Evolutionary conservation across 2,888 invertebrate species (phyloP), one percentile per base, ranked within the genome.

Genomic region (Sclerodermus sp.): DNA sequence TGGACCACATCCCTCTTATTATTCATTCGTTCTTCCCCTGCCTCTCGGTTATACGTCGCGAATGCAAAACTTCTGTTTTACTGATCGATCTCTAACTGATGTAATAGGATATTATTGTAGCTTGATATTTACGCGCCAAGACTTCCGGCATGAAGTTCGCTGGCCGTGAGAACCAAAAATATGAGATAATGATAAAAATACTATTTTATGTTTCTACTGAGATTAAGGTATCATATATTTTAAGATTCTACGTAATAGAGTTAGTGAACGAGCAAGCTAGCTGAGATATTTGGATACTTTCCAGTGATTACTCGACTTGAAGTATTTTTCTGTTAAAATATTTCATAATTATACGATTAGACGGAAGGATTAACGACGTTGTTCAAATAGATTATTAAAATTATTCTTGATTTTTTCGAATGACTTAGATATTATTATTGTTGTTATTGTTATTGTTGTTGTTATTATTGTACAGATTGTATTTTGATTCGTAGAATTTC

Each of bases 391-490:
- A 12, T 34, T n/a, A 34, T 13, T 13, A 12, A 34, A 34, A n/a
- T 34, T 34, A 29, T 31, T 54, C 31, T 31, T 51, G 40, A 36
- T 45, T 40, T 41, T 45, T 32, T 30, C 42, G 45, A 50, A 43
- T 37, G 38, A 49, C 42, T n/a, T 46, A 54, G 36, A 31, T 48
- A 47, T 45, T 49, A 45, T 34, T 60, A 57, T 62, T 64, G 53
- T 68, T 67, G 53, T 66, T 68, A 55, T 67, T 65, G 55, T 68
- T 66, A 51, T 68, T 66, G 59, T 68, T 73, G 58, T 67, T 70
- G 62, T 68, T 67, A 57, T 66, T 54, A 58, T 60, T 70, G 63
- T 70, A 67, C 52, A 60, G 50, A 56, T 36, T 56, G 53, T 67
- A 63, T 58, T 53, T 46, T 45, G 51, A 62, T 52, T 48, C 51